Base-by-base conservation (phyloP, 2,797 vertebrate genomes). In the Percopsis omiscomaycus region DNA sequence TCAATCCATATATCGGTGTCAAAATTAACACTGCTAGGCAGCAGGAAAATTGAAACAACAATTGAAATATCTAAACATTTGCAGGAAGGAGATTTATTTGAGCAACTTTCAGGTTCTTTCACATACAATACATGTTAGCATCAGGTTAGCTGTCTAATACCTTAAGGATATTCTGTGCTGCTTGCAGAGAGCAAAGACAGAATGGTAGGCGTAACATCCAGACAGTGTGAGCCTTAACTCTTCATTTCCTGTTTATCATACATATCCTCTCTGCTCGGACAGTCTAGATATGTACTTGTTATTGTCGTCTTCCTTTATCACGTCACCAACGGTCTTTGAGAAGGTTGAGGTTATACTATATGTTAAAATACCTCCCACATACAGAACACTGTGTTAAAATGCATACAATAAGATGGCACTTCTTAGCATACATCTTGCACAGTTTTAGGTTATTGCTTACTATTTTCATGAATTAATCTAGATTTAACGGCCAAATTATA, bases 171-270 rank as follows among this genome's bases (percentile, higher is more conserved):
- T 42, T 66, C 74, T 68, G 52, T n/a, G 65, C 53, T 86, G 78
- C 78, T 78, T 74, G 80, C 64, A 59, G 73, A 80, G 62, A 68
- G 76, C 76, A 76, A 49, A n/a, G 46, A 44, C 28, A 75, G 22
- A 86, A 86, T 83, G 87, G 88, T 88, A 5, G 79, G 75, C 81
- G 86, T 76, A 85, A 88, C 84, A 81, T 84, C 67, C 71, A 84
- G 77, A 83, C 52, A 14, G 56, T 59, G 73, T 67, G 0, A 29
- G 46, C 77, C 88, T 89, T 89, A 89, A 90, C 88, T 83, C 89
- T 86, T 89, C 73, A 69, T 77, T 90, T 90, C 88, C 87, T 88
- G 87, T 91, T 90, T 86, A 77, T 55, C 64, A 14, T 51, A 57
- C 73, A 71, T 11, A 73, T 78, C 69, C 61, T 75, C 61, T 75